Conservation (phyloP, 2,113 vertebrate genomes). For the Actenoides hombroni region DNA sequence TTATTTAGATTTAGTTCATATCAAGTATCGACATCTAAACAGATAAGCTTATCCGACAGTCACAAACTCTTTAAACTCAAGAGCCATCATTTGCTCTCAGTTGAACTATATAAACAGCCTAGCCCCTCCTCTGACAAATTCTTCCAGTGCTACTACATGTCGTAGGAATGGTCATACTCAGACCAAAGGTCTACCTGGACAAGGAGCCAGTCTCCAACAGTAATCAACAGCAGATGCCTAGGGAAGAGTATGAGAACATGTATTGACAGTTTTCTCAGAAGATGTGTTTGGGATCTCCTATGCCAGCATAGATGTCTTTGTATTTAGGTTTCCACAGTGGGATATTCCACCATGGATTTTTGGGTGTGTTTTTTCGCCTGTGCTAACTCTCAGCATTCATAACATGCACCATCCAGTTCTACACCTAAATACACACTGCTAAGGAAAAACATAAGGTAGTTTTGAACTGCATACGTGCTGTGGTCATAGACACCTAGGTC, state of each 20-base stretch:
- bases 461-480: not conserved
- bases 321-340: not conserved
- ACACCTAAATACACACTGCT: not conserved
- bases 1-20: not conserved
- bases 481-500: not conserved
- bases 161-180: rapidly evolving
- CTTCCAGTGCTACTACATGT: not conserved
- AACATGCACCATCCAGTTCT: not conserved
- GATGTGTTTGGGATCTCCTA: not conserved
- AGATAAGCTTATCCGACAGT: not conserved
- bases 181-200: not conserved
- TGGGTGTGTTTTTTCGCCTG: not conserved
- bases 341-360: not conserved
- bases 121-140: not conserved
- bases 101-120: not conserved
- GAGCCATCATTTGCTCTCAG: not conserved
- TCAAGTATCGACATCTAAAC: not conserved
- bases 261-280: not conserved
- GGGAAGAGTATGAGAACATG: not conserved
- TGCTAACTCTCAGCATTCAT: not conserved
- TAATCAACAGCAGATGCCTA: not conserved
- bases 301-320: not conserved
- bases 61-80: not conserved
- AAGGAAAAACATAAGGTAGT: not conserved
- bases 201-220: not conserved